Conservation (phyloP, 2,888 invertebrate species). For the Acrocera orbiculus region DNA sequence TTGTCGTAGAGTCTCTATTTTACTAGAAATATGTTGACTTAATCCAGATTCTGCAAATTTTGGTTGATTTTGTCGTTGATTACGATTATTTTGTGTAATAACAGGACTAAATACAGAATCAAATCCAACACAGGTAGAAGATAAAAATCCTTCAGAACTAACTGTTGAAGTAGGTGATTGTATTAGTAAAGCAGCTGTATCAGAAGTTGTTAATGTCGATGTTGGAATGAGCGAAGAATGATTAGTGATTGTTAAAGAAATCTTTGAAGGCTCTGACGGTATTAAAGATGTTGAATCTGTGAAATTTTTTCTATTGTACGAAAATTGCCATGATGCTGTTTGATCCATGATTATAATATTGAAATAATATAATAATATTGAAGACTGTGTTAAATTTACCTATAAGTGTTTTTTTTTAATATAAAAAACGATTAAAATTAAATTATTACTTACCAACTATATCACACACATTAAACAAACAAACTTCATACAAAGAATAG, state of each 20-base stretch:
- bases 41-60: slow-evolving; percentile 60
- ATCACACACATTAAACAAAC: too few species aligned
- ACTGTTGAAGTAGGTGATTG: slow-evolving; percentile 48
- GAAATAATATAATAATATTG: too few species aligned
- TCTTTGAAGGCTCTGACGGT: neutral
- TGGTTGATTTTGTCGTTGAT: too few species aligned
- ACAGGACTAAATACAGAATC: slow-evolving; percentile 68
- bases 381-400: too few species aligned
- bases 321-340: too few species aligned
- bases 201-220: slow-evolving; percentile 44
- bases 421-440: too few species aligned
- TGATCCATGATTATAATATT: too few species aligned
- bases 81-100: too few species aligned
- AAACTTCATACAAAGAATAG: too few species aligned
- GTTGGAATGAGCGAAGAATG: slow-evolving; percentile 53
- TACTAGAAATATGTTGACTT: slow-evolving; percentile 38
- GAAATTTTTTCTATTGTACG: too few species aligned
- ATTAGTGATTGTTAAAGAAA: slow-evolving; percentile 15
- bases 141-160: slow-evolving; percentile 54
- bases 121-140: slow-evolving; percentile 59
- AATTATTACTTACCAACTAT: too few species aligned
- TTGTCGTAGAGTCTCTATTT: slow-evolving; percentile 40
- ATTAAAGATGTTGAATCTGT: neutral
- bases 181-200: slow-evolving; percentile 24
- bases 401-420: too few species aligned